Evolutionary conservation across 2,888 invertebrate genomes (phyloP).

Genomic region (Diabrotica balteata): DNA sequence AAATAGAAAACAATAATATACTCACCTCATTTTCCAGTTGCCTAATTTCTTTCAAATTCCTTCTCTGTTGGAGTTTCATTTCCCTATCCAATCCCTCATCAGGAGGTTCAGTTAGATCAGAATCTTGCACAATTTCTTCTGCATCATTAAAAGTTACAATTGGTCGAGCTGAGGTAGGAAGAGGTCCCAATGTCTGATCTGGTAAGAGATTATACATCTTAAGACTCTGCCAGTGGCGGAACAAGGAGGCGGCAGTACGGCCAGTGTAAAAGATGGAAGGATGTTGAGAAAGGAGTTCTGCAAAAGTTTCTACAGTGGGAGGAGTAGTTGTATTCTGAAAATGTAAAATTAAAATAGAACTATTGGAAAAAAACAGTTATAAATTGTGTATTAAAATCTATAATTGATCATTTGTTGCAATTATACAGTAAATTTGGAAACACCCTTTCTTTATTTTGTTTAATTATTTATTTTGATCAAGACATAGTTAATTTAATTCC

Average conservation of each 20-base stretch:
- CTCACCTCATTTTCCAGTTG: conserved; percentile 84
- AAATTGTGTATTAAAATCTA: too few relatives aligned
- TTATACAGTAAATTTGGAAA: too few relatives aligned
- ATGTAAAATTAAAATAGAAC: conserved; percentile 5
- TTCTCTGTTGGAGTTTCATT: conserved; percentile 73
- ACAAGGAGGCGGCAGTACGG: conserved; percentile 83
- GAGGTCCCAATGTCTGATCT: conserved; percentile 77
- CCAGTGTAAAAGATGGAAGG: conserved; percentile 86
- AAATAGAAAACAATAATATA: not conserved
- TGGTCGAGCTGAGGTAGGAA: conserved; percentile 53
- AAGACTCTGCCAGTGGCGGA: conserved; percentile 91
- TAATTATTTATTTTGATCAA: too few relatives aligned
- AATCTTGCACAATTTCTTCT: conserved; percentile 86
- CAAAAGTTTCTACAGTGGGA: conserved; percentile 80
- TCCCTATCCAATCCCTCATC: conserved; percentile 85
- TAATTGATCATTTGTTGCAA: too few relatives aligned
- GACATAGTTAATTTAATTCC: too few relatives aligned
- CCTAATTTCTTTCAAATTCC: conserved; percentile 73
- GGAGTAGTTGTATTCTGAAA: conserved; percentile 74
- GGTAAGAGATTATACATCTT: conserved; percentile 91
- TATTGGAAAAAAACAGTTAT: not conserved
- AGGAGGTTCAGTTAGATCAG: conserved; percentile 80
- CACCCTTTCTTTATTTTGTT: too few relatives aligned
- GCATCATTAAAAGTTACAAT: conserved; percentile 87
- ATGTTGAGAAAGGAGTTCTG: conserved; percentile 83